Conservation (phyloP, 2,888 invertebrate species). For the Auanema freiburgensis region DNA sequence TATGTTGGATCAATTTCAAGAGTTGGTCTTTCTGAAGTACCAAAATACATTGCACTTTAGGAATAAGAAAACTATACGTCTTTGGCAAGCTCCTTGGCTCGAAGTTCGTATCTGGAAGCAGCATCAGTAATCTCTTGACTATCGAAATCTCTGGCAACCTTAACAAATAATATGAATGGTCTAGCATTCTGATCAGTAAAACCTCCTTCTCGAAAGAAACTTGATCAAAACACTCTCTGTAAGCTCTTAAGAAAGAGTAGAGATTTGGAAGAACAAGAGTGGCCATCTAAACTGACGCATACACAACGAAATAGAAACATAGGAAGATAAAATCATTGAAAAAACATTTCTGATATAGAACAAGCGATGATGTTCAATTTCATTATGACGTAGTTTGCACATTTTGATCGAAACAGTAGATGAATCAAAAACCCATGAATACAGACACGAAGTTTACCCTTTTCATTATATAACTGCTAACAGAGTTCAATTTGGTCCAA, state of each 20-base stretch:
- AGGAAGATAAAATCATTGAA: too few relatives aligned
- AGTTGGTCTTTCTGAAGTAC: conserved; percentile 66
- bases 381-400: too few relatives aligned
- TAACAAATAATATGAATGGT: not conserved
- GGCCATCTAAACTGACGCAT: not conserved
- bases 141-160: conserved; percentile 23
- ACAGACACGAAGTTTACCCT: too few relatives aligned
- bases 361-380: too few relatives aligned
- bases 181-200: not conserved
- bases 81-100: conserved; percentile 31
- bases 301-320: not conserved
- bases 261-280: not conserved
- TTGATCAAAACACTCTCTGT: conserved; percentile 2
- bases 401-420: too few relatives aligned
- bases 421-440: too few relatives aligned
- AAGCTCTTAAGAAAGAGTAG: conserved; percentile 2
- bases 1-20: conserved; percentile 79
- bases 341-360: too few relatives aligned
- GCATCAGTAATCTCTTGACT: conserved; percentile 38
- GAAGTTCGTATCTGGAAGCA: conserved; percentile 30
- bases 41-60: conserved; percentile 9
- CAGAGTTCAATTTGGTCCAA: too few relatives aligned
- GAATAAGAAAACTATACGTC: too few relatives aligned
- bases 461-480: too few relatives aligned
- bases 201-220: not conserved